phyloP scores from a whole-genome alignment of 92 coral and sea anemone genomes.

The Parazoanthus darwini region DNA sequence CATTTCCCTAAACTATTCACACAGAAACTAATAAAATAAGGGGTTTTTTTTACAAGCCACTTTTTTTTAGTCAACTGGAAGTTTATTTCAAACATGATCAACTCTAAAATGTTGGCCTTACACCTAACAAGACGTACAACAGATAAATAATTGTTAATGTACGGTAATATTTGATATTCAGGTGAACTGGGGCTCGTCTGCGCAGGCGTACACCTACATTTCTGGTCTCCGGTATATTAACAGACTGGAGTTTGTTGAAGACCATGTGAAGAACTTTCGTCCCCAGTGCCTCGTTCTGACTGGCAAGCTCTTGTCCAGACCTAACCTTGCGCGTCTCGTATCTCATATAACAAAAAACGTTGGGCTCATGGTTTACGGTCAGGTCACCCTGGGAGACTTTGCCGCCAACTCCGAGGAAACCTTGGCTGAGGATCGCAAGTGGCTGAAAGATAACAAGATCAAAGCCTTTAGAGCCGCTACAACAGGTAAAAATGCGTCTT shows the following conservation, averaged over 20 bases:
- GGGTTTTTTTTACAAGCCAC: too few relatives aligned
- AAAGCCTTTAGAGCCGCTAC: conserved; percentile 86
- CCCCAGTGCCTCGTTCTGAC: conserved; percentile 94
- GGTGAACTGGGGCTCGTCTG: conserved; percentile 99
- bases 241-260: conserved; percentile 76
- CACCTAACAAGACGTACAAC: neutral
- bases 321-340: conserved; percentile 67
- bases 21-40: too few relatives aligned
- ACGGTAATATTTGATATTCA: conserved; percentile 5
- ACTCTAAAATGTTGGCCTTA: neutral
- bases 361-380: conserved; percentile 89
- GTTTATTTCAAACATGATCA: too few relatives aligned
- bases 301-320: conserved; percentile 73
- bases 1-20: too few relatives aligned
- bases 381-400: conserved; percentile 56
- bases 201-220: conserved; percentile 90
- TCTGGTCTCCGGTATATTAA: conserved; percentile 77
- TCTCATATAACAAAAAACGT: conserved; percentile 92
- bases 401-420: conserved; percentile 53
- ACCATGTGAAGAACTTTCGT: conserved; percentile 97
- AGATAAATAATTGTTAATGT: too few relatives aligned
- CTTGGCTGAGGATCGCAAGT: conserved; percentile 58
- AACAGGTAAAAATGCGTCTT: conserved; percentile 58
- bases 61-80: too few relatives aligned
- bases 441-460: conserved; percentile 82